A percentile compares a stretch with the other conserved stretches of the same genome.
phyloP scores from a whole-genome alignment of 1,140 invertebrate genomes.

The Musca domestica region DNA sequence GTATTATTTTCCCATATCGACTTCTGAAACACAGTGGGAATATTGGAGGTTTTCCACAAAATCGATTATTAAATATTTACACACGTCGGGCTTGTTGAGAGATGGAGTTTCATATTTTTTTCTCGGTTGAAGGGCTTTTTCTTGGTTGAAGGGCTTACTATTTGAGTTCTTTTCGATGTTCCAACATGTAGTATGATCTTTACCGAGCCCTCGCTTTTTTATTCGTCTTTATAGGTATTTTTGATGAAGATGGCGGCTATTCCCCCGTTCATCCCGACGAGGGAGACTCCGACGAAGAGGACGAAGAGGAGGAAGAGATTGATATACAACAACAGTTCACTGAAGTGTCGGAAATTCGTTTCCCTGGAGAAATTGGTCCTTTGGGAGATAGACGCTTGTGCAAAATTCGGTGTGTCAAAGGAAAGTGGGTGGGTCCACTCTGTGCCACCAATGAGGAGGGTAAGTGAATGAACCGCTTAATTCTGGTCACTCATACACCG shows the following conservation, averaged over 20 bases:
- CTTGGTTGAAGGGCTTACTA: no score
- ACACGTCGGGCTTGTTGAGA: no score
- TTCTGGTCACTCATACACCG: no score
- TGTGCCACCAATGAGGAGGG: slow-evolving; percentile 60
- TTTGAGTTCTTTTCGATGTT: no score
- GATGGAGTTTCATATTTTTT: no score
- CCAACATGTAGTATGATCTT: no score
- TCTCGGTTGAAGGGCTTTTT: no score
- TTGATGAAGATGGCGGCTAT: slow-evolving; percentile 48
- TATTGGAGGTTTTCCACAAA: no score
- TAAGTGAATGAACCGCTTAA: slow-evolving; percentile 35
- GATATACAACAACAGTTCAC: slow-evolving; percentile 50
- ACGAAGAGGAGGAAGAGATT: slow-evolving; percentile 51
- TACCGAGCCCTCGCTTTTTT: no score
- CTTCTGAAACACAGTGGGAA: no score
- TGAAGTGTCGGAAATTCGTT: slow-evolving; percentile 61
- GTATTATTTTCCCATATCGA: no score
- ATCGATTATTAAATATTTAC: no score
- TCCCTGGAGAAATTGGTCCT: slow-evolving; percentile 68
- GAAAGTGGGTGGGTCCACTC: slow-evolving; percentile 75
- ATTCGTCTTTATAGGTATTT: slow-evolving; percentile 36
- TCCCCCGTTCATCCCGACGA: slow-evolving; percentile 46
- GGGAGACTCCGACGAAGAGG: slow-evolving; percentile 45
- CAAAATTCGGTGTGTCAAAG: slow-evolving; percentile 78
- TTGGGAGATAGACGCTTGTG: slow-evolving; percentile 68